Base-by-base conservation (phyloP, 2,888 invertebrate species). In the Xanthostigma xanthostigma region DNA sequence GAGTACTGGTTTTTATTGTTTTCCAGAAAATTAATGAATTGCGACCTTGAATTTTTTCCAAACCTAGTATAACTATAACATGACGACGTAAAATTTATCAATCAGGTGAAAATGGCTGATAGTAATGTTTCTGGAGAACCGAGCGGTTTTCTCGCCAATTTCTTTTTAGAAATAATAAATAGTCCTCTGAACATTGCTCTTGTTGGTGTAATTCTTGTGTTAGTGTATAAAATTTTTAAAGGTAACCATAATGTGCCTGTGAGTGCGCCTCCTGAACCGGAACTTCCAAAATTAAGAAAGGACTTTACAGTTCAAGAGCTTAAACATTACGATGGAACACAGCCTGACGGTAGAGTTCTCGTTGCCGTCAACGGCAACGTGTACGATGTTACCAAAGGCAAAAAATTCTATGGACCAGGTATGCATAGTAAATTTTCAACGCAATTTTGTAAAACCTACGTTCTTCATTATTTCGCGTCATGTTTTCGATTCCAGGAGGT, bases 391-490 rank as follows among this genome's bases (percentile, higher is more conserved):
- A 94, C 95, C 40, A 81, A 79, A 63, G 93, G 92, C 51, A 86
- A 84, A 62, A 75, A 81, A 54, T 93, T 92, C 67, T 96, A 96
- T 69, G 95, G 95, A 17, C 93, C 94, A 69, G 93, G 95, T 93
- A 72, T 65, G 61, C 57, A 13, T 44, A 36, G 6, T 38, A 11
- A 13, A 35, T 41, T 36, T n/a, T 35, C 37, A 17, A 39, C 36
- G 27, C 42, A 36, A 35, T n/a, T n/a, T n/a, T 42, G 46, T 38
- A 41, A 8, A 27, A 35, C 13, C 40, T 33, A 9, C 36, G 42
- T 36, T 36, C 45, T 38, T 34, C 44, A 36, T 42, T 14, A 45
- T 10, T 14, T 36, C 38, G 38, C 9, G 17, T 17, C 17, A 38
- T 41, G 48, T 41, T 3, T 50, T n/a, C 42, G 36, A 4, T 39